Base-by-base conservation (phyloP, 2,888 invertebrate genomes). In the Pandemis heparana region DNA sequence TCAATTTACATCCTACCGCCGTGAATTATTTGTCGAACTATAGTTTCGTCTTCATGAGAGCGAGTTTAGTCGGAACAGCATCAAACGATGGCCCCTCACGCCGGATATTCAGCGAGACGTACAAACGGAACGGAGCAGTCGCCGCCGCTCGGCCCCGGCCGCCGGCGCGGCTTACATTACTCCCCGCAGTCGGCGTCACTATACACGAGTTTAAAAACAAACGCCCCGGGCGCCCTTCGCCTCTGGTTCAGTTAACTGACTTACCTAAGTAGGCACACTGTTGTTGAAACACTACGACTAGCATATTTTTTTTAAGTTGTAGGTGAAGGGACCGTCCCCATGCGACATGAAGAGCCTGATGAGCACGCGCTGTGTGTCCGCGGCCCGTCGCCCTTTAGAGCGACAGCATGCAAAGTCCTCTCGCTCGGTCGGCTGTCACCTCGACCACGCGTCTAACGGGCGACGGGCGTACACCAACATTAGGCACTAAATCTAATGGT, bases 141-240 rank as follows among this genome's bases (percentile, higher is more conserved):
- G 51, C 16, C 51, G 51, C 16, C 16, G 51, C 5, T 6, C 48
- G n/a, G n/a, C 43, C 43, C 43, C 14, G 10, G 60, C 51, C 51
- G 60, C 12, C 60, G 32, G 60, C 32, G 60, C 48, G 5, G 12
- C 16, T 53, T 53, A 53, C 16, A 39, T 23, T 48, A 41, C 41
- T 41, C n/a, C 3, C 70, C 51, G 53, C 70, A 43, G 53, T 61
- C 61, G 70, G 46, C 64, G 81, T 87, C 88, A 87, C 89, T 91
- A 90, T 87, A 89, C 88, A 89, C 87, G 88, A 90, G 88, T 53
- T 83, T 90, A 85, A 91, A 91, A 90, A 89, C 89, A 88, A 88
- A 87, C 85, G 83, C 81, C 91, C 90, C 90, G 86, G 86, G 81
- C 80, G 87, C 85, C 79, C 70, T 74, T 73, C 71, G 77, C 73